Conservation (phyloP, 2,797 vertebrate species). For the Macroramphosus scolopax region DNA sequence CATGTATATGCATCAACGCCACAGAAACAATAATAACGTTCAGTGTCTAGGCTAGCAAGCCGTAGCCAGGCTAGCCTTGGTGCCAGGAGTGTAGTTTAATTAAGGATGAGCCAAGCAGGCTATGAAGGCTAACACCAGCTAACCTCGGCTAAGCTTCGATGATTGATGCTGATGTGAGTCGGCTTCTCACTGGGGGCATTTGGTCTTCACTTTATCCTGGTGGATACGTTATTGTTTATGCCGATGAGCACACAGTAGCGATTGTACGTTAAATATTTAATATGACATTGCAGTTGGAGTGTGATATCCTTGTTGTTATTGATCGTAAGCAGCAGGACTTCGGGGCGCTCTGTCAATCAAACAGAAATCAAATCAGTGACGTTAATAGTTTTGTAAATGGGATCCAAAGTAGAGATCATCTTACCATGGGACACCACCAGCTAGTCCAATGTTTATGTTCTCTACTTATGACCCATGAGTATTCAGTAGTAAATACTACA, state of each 20-base stretch:
- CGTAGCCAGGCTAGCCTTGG: conserved; percentile 34
- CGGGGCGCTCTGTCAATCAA: background rate
- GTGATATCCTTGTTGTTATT: background rate
- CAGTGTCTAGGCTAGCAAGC: conserved; percentile 17
- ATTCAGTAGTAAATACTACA: too few relatives aligned
- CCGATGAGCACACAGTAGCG: background rate
- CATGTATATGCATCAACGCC: background rate
- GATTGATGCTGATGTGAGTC: conserved; percentile 12
- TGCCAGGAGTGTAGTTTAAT: background rate
- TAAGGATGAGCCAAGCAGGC: conserved; percentile 14
- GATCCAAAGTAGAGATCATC: background rate
- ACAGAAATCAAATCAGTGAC: background rate
- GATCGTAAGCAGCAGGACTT: background rate
- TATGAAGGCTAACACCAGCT: conserved; percentile 10
- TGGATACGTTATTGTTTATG: too few relatives aligned
- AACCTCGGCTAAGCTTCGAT: background rate
- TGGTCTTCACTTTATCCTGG: too few relatives aligned
- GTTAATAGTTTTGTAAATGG: conserved; percentile 4
- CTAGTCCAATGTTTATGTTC: too few relatives aligned
- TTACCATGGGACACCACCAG: too few relatives aligned
- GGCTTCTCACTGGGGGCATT: background rate
- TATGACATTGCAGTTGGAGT: background rate
- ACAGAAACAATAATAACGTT: conserved; percentile 1
- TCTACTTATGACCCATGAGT: too few relatives aligned
- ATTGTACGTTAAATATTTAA: too few relatives aligned